Percentiles rank a stretch among this genome's conserved stretches.
Conservation (phyloP, 2,113 vertebrate species). For the Chaetorhynchus papuensis region DNA sequence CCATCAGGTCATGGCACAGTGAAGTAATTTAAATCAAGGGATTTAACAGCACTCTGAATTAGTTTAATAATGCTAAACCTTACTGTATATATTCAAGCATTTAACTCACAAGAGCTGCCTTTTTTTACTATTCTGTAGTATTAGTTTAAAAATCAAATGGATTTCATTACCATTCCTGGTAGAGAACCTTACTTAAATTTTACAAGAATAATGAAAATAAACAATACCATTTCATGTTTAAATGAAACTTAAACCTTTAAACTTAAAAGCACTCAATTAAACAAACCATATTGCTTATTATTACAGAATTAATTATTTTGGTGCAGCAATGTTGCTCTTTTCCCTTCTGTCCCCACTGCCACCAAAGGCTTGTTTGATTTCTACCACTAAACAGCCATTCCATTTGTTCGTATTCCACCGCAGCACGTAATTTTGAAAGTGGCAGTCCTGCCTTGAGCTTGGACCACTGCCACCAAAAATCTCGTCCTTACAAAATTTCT, state of each 20-base stretch:
- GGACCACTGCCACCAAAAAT: not conserved
- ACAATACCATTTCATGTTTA: not conserved
- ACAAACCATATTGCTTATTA: not conserved
- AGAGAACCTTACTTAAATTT: not conserved
- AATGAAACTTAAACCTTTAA: not conserved
- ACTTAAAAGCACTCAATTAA: not conserved
- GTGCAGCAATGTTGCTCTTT: not conserved
- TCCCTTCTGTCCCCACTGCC: not conserved
- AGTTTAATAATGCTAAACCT: not conserved
- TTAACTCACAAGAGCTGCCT: not conserved
- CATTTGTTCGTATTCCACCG: not conserved
- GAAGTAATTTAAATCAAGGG: slow-evolving; percentile 2
- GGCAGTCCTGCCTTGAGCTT: not conserved
- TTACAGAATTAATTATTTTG: not conserved
- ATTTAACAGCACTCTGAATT: not conserved
- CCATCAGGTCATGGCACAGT: not conserved
- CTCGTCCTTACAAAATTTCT: not conserved
- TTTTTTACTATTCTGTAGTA: not conserved
- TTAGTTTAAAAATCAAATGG: not conserved
- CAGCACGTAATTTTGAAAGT: not conserved
- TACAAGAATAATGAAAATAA: not conserved
- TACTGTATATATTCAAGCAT: not conserved
- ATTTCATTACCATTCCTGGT: not conserved
- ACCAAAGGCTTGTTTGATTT: not conserved
- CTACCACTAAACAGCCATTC: not conserved